Conservation (phyloP, 2,888 invertebrate species). For the Eilema depressum region DNA sequence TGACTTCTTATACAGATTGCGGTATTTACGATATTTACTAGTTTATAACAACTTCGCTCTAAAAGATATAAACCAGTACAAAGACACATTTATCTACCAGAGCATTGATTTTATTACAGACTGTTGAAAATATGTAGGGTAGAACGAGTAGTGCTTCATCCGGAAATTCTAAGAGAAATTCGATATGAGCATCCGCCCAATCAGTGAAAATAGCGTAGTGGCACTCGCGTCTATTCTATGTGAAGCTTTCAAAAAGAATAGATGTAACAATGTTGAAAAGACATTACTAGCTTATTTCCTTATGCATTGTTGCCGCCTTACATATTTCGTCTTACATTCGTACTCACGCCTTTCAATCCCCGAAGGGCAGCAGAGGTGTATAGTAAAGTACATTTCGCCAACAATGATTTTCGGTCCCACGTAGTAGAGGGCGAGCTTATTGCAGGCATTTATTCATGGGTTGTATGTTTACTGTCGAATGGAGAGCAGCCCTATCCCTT, state of each 20-base stretch:
- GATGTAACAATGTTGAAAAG: slow-evolving; percentile 21
- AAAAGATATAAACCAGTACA: background rate
- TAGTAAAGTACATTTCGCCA: too few relatives aligned
- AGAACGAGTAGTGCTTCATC: slow-evolving; percentile 29
- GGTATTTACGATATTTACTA: background rate
- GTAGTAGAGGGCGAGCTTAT: too few relatives aligned
- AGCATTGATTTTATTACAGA: slow-evolving; percentile 34
- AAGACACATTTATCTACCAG: slow-evolving; percentile 13
- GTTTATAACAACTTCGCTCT: background rate
- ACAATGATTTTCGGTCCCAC: too few relatives aligned
- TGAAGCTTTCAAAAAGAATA: slow-evolving; percentile 30
- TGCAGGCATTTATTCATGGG: too few relatives aligned
- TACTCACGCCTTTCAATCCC: too few relatives aligned
- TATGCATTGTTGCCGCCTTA: background rate
- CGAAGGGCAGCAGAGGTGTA: too few relatives aligned
- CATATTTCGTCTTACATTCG: background rate
- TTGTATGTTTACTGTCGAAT: too few relatives aligned
- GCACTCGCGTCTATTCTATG: slow-evolving; percentile 30
- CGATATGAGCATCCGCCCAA: slow-evolving; percentile 53
- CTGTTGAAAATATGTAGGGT: slow-evolving; percentile 31
- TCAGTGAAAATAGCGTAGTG: slow-evolving; percentile 38
- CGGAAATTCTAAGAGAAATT: slow-evolving; percentile 51
- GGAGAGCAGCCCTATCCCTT: too few relatives aligned
- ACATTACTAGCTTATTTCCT: slow-evolving; percentile 33
- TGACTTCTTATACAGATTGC: too few relatives aligned